A percentile compares a stretch with the other conserved stretches of the same genome.
Conservation (phyloP, 2,888 invertebrate genomes). For the Augiades crinisus region DNA sequence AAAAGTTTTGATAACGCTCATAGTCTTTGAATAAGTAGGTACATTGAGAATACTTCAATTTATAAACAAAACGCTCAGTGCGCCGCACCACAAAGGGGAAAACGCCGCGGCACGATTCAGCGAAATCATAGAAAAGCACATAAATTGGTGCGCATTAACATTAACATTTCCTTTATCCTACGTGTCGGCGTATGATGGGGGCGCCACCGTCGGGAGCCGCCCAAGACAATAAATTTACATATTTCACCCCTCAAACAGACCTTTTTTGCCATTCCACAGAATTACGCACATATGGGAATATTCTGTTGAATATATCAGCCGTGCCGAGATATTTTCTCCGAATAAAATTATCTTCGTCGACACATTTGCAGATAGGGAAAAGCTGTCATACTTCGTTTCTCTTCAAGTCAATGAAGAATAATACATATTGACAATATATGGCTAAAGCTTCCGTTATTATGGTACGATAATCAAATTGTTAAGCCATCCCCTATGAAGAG, state of each 20-base stretch:
- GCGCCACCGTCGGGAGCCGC: conserved; percentile 63
- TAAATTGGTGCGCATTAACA: conserved; percentile 80
- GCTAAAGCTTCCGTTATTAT: too few relatives aligned
- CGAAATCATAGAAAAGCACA: conserved; percentile 81
- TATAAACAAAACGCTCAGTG: conserved; percentile 56
- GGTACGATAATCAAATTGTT: too few relatives aligned
- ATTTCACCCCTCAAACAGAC: conserved; percentile 82
- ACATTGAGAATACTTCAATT: conserved; percentile 53
- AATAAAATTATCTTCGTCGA: conserved; percentile 78
- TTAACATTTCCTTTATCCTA: conserved; percentile 81
- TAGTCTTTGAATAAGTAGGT: conserved; percentile 24
- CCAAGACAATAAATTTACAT: conserved; percentile 82
- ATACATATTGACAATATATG: conserved; percentile 2
- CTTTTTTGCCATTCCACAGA: conserved; percentile 81
- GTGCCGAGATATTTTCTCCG: conserved; percentile 77
- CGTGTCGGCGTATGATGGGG: conserved; percentile 81
- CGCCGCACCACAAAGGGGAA: conserved; percentile 65
- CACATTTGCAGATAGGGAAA: conserved; percentile 75
- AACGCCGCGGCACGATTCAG: conserved; percentile 67
- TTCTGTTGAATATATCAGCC: conserved; percentile 81
- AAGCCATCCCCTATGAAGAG: too few relatives aligned
- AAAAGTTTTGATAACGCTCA: background rate
- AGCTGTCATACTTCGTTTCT: conserved; percentile 44
- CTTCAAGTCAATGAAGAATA: conserved; percentile 38
- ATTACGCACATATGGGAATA: conserved; percentile 82